phyloP scores from a whole-genome alignment of 2,888 invertebrate genomes.

The Habroteleia sp. region DNA sequence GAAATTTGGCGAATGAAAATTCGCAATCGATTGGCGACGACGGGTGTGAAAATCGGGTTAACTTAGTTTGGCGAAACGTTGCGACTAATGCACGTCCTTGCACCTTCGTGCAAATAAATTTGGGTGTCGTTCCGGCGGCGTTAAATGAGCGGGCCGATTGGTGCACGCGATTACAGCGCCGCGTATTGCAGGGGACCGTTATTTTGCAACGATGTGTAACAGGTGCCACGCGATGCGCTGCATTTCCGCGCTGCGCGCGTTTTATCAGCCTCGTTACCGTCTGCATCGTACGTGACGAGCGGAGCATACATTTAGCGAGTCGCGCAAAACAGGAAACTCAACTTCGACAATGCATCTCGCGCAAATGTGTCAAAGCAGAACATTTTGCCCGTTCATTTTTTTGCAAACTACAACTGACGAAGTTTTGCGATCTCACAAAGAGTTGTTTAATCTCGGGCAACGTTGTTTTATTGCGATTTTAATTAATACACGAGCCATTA shows the following conservation, averaged over 20 bases:
- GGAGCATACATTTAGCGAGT: slow-evolving; percentile 17
- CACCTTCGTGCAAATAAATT: slow-evolving; percentile 38
- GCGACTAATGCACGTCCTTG: slow-evolving; percentile 21
- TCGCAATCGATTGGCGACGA: slow-evolving; percentile 13
- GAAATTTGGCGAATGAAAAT: slow-evolving; percentile 14
- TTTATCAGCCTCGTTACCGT: slow-evolving; percentile 67
- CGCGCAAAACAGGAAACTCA: slow-evolving; percentile 35
- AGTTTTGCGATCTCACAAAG: not conserved
- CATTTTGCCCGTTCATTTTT: not conserved
- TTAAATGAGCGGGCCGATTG: slow-evolving; percentile 48
- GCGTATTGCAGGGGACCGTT: slow-evolving; percentile 40
- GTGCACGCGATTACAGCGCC: slow-evolving; percentile 34
- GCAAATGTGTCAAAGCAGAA: slow-evolving; percentile 6
- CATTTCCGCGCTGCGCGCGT: slow-evolving; percentile 64
- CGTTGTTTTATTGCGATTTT: not conserved
- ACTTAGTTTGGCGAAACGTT: slow-evolving; percentile 22
- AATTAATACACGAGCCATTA: slow-evolving; percentile 4
- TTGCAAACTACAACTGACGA: too few species aligned
- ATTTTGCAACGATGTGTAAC: slow-evolving; percentile 67
- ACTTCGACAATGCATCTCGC: slow-evolving; percentile 21
- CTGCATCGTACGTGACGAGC: slow-evolving; percentile 66
- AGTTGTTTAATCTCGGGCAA: not conserved
- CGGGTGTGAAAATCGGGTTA: slow-evolving; percentile 18
- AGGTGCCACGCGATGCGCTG: slow-evolving; percentile 68
- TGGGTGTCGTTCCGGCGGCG: slow-evolving; percentile 26